These are phyloP conservation scores for Psittacus erithacus DNA, from an alignment of 2,113 vertebrate genomes.

Conservation along the genomic window DNA sequence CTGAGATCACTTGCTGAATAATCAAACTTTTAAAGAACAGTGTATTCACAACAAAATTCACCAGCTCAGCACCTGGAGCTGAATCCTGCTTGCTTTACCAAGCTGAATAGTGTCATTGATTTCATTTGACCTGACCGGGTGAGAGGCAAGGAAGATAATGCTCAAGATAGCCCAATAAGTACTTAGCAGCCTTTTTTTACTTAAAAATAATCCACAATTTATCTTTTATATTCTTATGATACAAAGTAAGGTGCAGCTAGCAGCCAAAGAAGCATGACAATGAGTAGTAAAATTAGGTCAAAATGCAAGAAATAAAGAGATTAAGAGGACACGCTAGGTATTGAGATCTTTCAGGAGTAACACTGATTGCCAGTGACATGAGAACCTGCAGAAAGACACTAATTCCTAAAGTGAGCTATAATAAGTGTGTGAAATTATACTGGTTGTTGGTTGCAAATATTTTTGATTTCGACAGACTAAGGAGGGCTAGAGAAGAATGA, in stretches of 20 bases:
- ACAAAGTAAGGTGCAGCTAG: background rate
- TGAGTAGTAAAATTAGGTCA: constrained; percentile 40
- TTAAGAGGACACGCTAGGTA: constrained; percentile 41
- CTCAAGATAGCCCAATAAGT: background rate
- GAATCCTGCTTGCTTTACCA: background rate
- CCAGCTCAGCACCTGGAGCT: background rate
- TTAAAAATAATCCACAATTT: background rate
- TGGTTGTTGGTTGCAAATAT: background rate
- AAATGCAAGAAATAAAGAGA: constrained; percentile 51
- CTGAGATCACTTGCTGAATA: background rate
- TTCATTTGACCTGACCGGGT: background rate
- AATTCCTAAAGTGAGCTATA: constrained; percentile 45
- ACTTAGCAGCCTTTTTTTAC: background rate
- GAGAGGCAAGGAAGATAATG: background rate
- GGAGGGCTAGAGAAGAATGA: background rate
- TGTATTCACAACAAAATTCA: background rate
- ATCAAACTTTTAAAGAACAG: background rate
- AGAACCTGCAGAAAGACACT: constrained; percentile 53
- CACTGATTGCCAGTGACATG: constrained; percentile 42
- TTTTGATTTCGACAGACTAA: background rate
- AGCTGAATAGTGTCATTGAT: background rate
- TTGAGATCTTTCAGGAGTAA: constrained; percentile 11
- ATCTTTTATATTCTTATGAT: background rate
- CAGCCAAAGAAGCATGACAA: constrained; percentile 2
- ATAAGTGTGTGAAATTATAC: constrained; percentile 37